phyloP scores from a whole-genome alignment of 23 tunicate genomes.

The Trididemnum clinides region DNA sequence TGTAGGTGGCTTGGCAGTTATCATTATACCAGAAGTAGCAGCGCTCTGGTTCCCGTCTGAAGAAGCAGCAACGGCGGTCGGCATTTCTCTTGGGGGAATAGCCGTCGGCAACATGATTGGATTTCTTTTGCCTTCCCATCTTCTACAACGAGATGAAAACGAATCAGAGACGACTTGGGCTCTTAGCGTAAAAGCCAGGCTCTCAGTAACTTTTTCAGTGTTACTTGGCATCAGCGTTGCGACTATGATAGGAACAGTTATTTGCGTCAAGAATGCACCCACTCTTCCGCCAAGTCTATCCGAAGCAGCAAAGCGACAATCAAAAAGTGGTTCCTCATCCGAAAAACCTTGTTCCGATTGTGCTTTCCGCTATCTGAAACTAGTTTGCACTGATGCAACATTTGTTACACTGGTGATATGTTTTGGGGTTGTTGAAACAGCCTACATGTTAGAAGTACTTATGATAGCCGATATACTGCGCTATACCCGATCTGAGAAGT shows the following conservation, averaged over 20 bases:
- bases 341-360: neutral
- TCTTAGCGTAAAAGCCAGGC: neutral
- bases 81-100: slow-evolving; percentile 47
- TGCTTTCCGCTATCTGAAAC: slow-evolving; percentile 5
- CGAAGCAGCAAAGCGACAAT: slow-evolving; percentile 23
- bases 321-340: neutral
- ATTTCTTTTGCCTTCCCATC: slow-evolving; percentile 30
- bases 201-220: slow-evolving; percentile 9
- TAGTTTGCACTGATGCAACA: slow-evolving; percentile 8
- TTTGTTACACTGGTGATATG: slow-evolving; percentile 35
- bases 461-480: slow-evolving; percentile 53
- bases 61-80: slow-evolving; percentile 74
- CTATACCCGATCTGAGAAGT: neutral
- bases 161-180: slow-evolving; percentile 30
- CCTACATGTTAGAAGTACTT: slow-evolving; percentile 44
- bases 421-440: slow-evolving; percentile 52
- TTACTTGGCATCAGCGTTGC: neutral
- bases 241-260: neutral
- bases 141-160: slow-evolving; percentile 10
- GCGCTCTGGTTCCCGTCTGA: slow-evolving; percentile 81
- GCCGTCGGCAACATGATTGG: slow-evolving; percentile 55
- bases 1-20: slow-evolving; percentile 30
- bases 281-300: slow-evolving; percentile 44
- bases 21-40: slow-evolving; percentile 53
- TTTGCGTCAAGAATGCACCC: slow-evolving; percentile 4